Conservation (phyloP, 2,797 vertebrate genomes). For the Saxicola maurus region DNA sequence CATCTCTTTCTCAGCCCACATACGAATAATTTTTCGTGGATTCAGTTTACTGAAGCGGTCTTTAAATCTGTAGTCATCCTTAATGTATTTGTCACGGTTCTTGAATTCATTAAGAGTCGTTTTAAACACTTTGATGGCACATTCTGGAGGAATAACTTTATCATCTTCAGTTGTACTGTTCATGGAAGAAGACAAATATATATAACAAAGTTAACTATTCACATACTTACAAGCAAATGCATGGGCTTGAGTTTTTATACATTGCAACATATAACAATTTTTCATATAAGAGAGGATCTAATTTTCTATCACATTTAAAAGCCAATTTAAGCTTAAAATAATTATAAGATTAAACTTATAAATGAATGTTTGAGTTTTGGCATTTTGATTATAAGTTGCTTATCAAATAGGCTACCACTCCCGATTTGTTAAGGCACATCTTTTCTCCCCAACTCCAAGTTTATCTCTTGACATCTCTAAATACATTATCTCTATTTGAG, state of each 20-base stretch:
- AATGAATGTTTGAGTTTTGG: not conserved
- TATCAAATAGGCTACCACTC: not conserved
- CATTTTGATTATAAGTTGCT: not conserved
- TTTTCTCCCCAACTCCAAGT: not conserved
- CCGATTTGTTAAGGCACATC: not conserved
- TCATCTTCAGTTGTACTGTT: constrained; percentile 74
- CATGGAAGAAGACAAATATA: not conserved
- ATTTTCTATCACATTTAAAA: not conserved
- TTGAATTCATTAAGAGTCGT: constrained; percentile 97
- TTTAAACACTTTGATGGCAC: constrained; percentile 97
- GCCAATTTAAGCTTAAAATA: not conserved
- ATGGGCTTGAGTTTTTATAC: not conserved
- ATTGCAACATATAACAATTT: rapidly evolving
- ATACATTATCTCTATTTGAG: not conserved
- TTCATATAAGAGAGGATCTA: not conserved
- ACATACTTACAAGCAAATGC: not conserved
- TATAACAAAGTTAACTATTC: not conserved
- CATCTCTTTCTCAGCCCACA: constrained; percentile 99
- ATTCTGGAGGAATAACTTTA: constrained; percentile 83
- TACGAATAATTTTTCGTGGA: constrained; percentile 92
- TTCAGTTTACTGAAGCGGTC: constrained; percentile 98
- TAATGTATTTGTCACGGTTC: constrained; percentile 96
- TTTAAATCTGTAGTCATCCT: constrained; percentile 96
- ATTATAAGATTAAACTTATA: not conserved
- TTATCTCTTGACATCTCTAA: not conserved